phyloP scores from a whole-genome alignment of 1,140 invertebrate species.

The Drosophila orosa region DNA sequence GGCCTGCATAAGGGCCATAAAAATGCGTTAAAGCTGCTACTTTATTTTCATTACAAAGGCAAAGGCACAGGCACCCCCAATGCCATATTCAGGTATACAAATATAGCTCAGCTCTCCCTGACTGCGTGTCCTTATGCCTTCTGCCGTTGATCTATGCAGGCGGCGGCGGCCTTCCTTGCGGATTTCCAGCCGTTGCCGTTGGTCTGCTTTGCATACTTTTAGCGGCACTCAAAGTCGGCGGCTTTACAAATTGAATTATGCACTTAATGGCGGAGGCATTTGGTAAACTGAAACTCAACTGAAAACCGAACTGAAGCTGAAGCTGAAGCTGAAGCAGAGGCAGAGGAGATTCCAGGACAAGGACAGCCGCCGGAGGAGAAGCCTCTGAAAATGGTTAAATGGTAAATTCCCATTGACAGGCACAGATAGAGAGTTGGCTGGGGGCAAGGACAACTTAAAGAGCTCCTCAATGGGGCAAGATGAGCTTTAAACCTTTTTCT shows the following conservation, averaged over 20 bases:
- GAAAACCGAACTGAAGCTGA: conserved; percentile 1
- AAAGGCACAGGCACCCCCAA: no score
- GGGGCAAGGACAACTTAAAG: conserved; percentile 21
- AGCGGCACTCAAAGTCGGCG: conserved; percentile 71
- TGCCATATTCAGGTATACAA: background rate
- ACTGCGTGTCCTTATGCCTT: conserved; percentile 28
- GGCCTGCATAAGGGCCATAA: conserved; percentile 53
- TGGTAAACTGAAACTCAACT: conserved; percentile 11
- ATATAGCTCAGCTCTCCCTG: background rate
- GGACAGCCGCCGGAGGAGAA: background rate
- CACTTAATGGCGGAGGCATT: conserved; percentile 62
- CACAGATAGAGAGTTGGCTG: background rate
- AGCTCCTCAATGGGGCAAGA: background rate
- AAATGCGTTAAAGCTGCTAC: conserved; percentile 80
- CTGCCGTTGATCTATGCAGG: conserved; percentile 65
- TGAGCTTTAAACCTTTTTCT: no score
- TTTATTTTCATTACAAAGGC: conserved; percentile 74
- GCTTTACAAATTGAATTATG: conserved; percentile 76
- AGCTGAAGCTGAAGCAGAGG: conserved; percentile 6
- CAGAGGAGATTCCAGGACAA: conserved; percentile 13
- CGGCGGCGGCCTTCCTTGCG: conserved; percentile 32
- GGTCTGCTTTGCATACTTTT: conserved; percentile 72
- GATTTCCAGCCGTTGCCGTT: conserved; percentile 21
- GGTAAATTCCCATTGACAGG: conserved; percentile 30
- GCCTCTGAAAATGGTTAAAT: conserved; percentile 41